Conservation (phyloP, 2,888 invertebrate species). For the Tipula vernalis region DNA sequence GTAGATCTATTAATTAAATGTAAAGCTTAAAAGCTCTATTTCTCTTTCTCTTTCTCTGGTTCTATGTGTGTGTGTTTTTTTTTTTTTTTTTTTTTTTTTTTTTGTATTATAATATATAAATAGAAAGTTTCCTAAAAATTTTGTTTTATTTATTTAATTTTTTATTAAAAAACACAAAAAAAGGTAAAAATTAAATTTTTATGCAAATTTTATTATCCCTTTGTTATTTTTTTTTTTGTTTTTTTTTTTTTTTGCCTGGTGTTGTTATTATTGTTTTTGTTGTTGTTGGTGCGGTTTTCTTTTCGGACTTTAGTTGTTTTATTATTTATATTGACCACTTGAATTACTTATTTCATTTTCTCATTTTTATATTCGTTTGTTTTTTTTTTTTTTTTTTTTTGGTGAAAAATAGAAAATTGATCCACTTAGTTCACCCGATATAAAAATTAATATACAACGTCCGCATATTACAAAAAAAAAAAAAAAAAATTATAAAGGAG, state of each 20-base stretch:
- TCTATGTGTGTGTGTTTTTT: not conserved
- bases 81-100: too few species aligned
- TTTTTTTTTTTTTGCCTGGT: not conserved
- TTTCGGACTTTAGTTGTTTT: not conserved
- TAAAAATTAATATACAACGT: not conserved
- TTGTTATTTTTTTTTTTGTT: not conserved
- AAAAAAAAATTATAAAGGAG: too few species aligned
- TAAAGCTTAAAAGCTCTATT: not conserved
- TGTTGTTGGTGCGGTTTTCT: not conserved
- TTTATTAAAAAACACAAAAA: not conserved
- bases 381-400: not conserved
- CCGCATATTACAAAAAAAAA: not conserved
- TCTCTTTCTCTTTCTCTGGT: not conserved
- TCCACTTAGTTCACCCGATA: not conserved
- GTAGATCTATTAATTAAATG: not conserved
- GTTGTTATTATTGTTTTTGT: not conserved
- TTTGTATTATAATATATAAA: not conserved
- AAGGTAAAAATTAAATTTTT: not conserved
- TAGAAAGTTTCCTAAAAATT: not conserved
- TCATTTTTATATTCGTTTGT: not conserved
- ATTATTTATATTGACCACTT: not conserved
- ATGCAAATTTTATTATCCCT: not conserved
- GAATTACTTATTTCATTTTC: not conserved
- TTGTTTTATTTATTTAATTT: not conserved
- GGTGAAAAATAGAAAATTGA: not conserved